These are phyloP conservation scores for Enhydra lutris DNA, from an alignment of 2,113 vertebrate species.

Conservation along the genomic window DNA sequence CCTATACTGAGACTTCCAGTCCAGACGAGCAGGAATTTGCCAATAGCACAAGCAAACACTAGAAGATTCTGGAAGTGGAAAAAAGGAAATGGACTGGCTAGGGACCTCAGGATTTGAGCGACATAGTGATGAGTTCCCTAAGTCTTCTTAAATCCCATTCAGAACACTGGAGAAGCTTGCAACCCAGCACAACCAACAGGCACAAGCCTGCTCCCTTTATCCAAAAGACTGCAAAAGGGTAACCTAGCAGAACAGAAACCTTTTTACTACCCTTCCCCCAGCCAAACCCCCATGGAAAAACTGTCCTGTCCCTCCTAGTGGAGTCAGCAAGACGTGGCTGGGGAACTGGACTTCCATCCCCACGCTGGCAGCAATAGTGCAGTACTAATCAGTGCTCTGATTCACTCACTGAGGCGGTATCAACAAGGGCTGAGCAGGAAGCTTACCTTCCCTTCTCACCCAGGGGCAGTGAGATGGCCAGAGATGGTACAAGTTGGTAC, in stretches of 20 bases:
- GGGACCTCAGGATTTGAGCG: background rate
- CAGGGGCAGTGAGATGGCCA: background rate
- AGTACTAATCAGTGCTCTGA: background rate
- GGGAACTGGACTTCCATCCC: background rate
- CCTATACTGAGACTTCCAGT: background rate
- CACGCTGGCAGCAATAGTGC: rapidly evolving
- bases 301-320: background rate
- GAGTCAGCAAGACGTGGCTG: background rate
- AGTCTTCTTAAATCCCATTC: background rate
- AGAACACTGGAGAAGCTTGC: background rate
- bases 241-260: background rate
- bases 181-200: background rate
- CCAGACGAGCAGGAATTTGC: background rate
- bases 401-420: background rate
- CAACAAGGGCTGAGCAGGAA: background rate
- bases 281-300: background rate
- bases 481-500: background rate
- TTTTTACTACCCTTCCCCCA: background rate
- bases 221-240: background rate
- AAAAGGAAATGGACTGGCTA: background rate
- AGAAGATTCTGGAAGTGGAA: background rate
- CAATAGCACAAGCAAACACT: background rate
- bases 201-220: background rate
- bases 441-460: background rate
- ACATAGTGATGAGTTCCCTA: background rate